Percentiles rank a stretch among this genome's conserved stretches.
Evolutionary conservation across 1,140 invertebrate species (phyloP).

Genomic region (Dendroctonus ponderosae): DNA sequence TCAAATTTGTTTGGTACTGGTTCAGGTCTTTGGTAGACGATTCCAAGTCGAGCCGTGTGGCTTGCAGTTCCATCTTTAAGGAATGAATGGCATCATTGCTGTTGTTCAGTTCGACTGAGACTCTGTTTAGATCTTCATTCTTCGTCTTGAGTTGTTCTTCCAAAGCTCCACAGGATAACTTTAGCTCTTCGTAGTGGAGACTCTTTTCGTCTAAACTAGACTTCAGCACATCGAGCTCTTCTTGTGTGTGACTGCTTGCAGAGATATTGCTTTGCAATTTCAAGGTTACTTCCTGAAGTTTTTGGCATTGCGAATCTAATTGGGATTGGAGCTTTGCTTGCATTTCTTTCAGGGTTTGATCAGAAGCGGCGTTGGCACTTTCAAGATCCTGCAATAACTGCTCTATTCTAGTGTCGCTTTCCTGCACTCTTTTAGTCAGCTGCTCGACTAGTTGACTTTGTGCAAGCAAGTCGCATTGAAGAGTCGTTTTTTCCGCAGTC

Average conservation of each 20-base stretch:
- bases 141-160: conserved; percentile 14
- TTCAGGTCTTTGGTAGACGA: conserved; percentile 47
- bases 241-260: not conserved
- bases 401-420: conserved; percentile 10
- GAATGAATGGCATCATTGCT: conserved; percentile 30
- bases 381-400: conserved; percentile 5
- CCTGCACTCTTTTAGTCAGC: conserved; percentile 4
- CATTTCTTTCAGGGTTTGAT: conserved; percentile 1
- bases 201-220: conserved; percentile 10
- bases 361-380: conserved; percentile 7
- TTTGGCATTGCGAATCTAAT: conserved; percentile 4
- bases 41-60: conserved; percentile 51
- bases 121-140: not conserved
- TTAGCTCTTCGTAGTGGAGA: conserved; percentile 12
- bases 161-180: conserved; percentile 3
- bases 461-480: conserved; percentile 15
- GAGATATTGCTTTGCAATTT: conserved; percentile 15
- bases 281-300: conserved; percentile 10
- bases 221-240: conserved; percentile 6
- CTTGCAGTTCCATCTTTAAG: conserved; percentile 38
- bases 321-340: conserved; percentile 14
- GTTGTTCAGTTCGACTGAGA: conserved; percentile 1
- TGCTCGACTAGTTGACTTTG: conserved; percentile 16
- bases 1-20: conserved; percentile 36
- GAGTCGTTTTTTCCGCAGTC: not conserved